Base-by-base conservation (phyloP, 35 echinoderm and acorn worm genomes). In the Apostichopus parvimensis region DNA sequence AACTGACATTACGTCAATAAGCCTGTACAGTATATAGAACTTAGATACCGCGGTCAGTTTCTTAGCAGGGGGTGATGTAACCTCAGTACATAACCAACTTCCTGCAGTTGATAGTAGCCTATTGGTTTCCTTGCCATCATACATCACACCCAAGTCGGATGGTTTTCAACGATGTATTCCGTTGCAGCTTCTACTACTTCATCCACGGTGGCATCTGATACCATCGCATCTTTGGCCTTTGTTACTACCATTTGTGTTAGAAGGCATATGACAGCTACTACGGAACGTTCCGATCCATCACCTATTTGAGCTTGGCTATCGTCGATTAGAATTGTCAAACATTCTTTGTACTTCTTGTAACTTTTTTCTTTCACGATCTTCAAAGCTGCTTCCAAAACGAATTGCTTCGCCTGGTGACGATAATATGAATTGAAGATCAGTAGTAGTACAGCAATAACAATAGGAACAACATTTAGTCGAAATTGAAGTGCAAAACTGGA, bases 281-380 rank as follows among this genome's bases (percentile, higher is more conserved):
- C 20, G 28, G 4, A 82, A 82, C 79, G 79, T 12, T 82, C 79
- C 14, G 79, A 53, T 6, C 14, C 5, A 18, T 82, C 79, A 53
- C 14, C 4, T 17, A 12, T 9, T 2, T 82, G 8, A 15, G 10
- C 6, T 17, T 82, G 34, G 4, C 79, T 82, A 6, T 82, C 9
- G 79, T 82, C 28, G 14, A 82, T 12, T 1, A 82, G 10, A 9
- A 54, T 15, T 34, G 26, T 26, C 45, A 82, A 12, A 57, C 23
- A n/a, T 82, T 53, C 79, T 52, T 52, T 82, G 79, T 34, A 82
- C 79, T 82, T 82, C 79, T 82, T 82, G 79, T 82, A 82, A 12
- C 4, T 26, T 82, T 54, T n/a, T 14, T 82, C 23, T 24, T 82
- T 82, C 9, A 82, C 79, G 26, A 82, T 57, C 6, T 82, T 24